Percentiles rank a stretch among this genome's conserved stretches.
Conservation (phyloP, 64 coral and sea anemone genomes). For the Cladopsammia gracilis region DNA sequence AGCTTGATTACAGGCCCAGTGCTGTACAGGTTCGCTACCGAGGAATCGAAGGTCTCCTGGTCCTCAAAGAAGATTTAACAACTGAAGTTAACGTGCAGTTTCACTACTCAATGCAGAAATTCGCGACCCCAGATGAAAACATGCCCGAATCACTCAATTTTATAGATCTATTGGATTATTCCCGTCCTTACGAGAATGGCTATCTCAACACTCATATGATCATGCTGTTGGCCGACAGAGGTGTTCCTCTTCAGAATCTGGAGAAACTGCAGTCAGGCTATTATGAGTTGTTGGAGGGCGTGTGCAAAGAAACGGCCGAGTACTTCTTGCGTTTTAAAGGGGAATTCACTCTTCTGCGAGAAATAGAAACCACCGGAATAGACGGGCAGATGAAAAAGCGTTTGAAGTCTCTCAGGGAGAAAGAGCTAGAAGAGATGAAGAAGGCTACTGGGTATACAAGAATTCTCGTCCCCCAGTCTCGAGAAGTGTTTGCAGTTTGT, state of each 20-base stretch:
- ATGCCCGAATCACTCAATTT: slow-evolving; percentile 23
- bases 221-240: slow-evolving; percentile 54
- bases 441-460: slow-evolving; percentile 38
- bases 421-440: slow-evolving; percentile 44
- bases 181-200: slow-evolving; percentile 70
- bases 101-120: slow-evolving; percentile 67
- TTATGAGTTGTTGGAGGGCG: slow-evolving; percentile 65
- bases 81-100: slow-evolving; percentile 36
- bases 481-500: slow-evolving; percentile 73
- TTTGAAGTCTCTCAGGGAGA: neutral
- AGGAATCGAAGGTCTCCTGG: slow-evolving; percentile 56
- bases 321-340: slow-evolving; percentile 22
- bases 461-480: slow-evolving; percentile 64
- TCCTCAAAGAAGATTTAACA: slow-evolving; percentile 35
- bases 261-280: slow-evolving; percentile 58
- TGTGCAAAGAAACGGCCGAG: neutral
- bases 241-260: slow-evolving; percentile 53
- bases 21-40: slow-evolving; percentile 70
- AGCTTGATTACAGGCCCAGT: slow-evolving; percentile 54
- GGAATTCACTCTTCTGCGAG: neutral
- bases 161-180: slow-evolving; percentile 64
- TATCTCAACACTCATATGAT: slow-evolving; percentile 60
- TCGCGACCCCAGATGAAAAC: slow-evolving; percentile 35
- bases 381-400: neutral
- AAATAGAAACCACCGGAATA: neutral